Base-by-base conservation (phyloP, 2,797 vertebrate genomes). In the Melanotaenia parkinsoni region DNA sequence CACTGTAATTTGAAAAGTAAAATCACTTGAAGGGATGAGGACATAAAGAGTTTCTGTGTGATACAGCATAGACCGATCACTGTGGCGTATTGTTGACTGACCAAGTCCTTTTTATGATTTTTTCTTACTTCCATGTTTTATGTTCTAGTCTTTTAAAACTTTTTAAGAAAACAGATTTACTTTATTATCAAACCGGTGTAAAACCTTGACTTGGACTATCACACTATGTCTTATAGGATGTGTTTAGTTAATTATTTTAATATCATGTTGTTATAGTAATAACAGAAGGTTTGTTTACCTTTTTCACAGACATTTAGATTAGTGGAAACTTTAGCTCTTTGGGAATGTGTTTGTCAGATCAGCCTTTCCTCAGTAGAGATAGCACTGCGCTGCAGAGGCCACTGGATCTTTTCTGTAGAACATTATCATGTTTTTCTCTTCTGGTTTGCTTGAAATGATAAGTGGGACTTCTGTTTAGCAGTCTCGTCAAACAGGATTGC, bases 291-390 rank as follows among this genome's bases (percentile, higher is more conserved):
- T 53, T 53, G 50, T 53, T 53, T 53, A 26, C 50, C 22, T 53
- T 51, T 53, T 11, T 53, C 22, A 26, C 22, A 53, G 22, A 22
- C 3, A 3, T 3, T 53, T 26, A 24, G 50, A 53, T 1, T 24
- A 11, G 8, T 24, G 47, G 47, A 11, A 10, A 24, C 47, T 43
- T 43, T 45, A 5, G 43, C 43, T 45, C 43, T 72, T 47, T 53
- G 68, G 77, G 79, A 79, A 43, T 63, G 64, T 80, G 70, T 81
- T 81, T 85, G 80, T 82, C 58, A 30, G 74, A 83, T 90, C 77
- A 85, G 67, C 61, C 58, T 73, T 76, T 77, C 59, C 70, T 64
- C 66, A 62, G 56, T 45, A 10, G 38, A 57, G 75, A 77, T 76
- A 74, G 33, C 56, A n/a, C 70, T 54, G 61, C 51, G 11, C 70